Percentiles rank a stretch among this genome's conserved stretches.
These are phyloP conservation scores for Stegodyphus dumicola DNA, from an alignment of 1,140 invertebrate genomes.

Conservation along the genomic window DNA sequence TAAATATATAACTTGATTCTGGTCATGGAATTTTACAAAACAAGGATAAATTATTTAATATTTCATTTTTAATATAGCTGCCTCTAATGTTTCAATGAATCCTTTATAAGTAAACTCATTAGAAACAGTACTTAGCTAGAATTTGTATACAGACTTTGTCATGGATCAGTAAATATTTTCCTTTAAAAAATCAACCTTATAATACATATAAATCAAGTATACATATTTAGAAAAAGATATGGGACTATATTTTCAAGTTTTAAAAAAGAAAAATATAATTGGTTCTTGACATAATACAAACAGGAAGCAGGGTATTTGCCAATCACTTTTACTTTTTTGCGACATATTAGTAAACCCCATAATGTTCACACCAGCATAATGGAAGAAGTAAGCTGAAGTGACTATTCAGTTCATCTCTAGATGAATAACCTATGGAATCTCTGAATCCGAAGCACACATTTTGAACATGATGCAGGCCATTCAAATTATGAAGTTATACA, in stretches of 20 bases:
- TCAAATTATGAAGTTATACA: slow-evolving; percentile 30
- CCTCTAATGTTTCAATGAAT: not conserved
- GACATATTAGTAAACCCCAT: slow-evolving; percentile 14
- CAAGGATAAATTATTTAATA: not conserved
- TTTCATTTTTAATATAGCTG: slow-evolving; percentile 39
- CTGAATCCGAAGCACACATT: slow-evolving; percentile 3
- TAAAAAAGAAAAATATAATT: not conserved
- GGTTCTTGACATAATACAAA: not conserved
- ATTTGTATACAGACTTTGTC: not conserved
- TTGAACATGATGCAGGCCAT: slow-evolving; percentile 45
- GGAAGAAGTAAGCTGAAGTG: slow-evolving; percentile 58
- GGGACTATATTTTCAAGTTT: not conserved
- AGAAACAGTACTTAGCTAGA: not conserved
- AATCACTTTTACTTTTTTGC: slow-evolving; percentile 10
- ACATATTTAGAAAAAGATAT: not conserved
- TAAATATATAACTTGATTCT: not conserved
- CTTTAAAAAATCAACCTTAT: not conserved
- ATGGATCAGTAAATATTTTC: not conserved
- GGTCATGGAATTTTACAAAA: slow-evolving; percentile 35
- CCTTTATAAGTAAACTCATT: not conserved
- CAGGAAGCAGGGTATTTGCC: not conserved
- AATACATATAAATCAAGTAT: not conserved
- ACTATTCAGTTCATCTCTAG: slow-evolving; percentile 33
- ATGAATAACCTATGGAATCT: slow-evolving; percentile 38
- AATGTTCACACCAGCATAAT: slow-evolving; percentile 51